phyloP scores from a whole-genome alignment of 2,888 invertebrate genomes.

The Neuroscelio doddi region DNA sequence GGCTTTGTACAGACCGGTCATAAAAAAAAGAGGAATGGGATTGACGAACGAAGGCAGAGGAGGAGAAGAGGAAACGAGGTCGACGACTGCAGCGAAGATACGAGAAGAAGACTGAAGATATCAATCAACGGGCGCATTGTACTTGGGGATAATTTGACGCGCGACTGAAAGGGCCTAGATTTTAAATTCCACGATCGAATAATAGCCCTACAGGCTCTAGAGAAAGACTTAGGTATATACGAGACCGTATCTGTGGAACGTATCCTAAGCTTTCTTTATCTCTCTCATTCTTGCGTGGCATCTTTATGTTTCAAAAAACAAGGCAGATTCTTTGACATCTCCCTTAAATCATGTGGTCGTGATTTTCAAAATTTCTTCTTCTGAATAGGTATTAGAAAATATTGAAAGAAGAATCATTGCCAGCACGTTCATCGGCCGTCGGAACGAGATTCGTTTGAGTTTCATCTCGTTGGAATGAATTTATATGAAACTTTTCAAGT shows the following conservation, averaged over 20 bases:
- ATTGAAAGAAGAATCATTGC: too few relatives aligned
- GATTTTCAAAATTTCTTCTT: background rate
- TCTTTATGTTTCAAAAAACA: too few relatives aligned
- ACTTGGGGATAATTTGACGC: slow-evolving; percentile 69
- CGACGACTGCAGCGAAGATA: slow-evolving; percentile 21
- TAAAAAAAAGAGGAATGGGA: slow-evolving; percentile 17
- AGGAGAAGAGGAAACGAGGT: slow-evolving; percentile 29
- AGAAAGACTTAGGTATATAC: slow-evolving; percentile 1
- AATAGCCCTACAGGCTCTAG: slow-evolving; percentile 59
- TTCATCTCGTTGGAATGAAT: background rate
- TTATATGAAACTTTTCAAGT: too few relatives aligned
- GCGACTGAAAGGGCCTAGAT: slow-evolving; percentile 66
- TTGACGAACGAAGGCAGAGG: slow-evolving; percentile 20
- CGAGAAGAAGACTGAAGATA: slow-evolving; percentile 62
- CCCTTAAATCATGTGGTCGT: background rate
- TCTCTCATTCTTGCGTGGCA: too few relatives aligned
- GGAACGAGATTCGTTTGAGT: background rate
- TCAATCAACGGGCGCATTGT: slow-evolving; percentile 70
- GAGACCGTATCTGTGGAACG: slow-evolving; percentile 7
- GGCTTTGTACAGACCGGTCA: slow-evolving; percentile 13
- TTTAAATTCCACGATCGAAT: slow-evolving; percentile 68
- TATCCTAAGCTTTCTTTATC: slow-evolving; percentile 5
- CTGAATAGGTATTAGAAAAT: too few relatives aligned
- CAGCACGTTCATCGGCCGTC: background rate
- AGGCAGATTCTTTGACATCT: slow-evolving; percentile 1